Evolutionary conservation across 2,113 vertebrate species (phyloP).

Genomic region (Bombycilla garrulus): DNA sequence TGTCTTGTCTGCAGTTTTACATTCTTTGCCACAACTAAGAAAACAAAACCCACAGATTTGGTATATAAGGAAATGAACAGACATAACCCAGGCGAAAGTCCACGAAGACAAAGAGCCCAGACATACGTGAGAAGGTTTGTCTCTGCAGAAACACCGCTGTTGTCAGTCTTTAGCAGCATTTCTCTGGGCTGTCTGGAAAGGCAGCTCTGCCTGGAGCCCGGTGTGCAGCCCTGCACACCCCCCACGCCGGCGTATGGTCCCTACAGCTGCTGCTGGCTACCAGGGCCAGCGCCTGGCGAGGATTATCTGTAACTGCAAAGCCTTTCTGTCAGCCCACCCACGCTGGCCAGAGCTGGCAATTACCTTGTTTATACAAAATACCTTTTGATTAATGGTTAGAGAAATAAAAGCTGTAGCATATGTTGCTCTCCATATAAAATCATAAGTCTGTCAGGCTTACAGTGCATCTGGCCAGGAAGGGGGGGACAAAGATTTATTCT

Average conservation of each 20-base stretch:
- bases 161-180: not conserved
- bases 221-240: not conserved
- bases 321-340: conserved; percentile 53
- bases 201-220: fast-evolving
- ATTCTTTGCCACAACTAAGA: not conserved
- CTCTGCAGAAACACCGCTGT: not conserved
- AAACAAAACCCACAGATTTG: not conserved
- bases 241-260: not conserved
- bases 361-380: conserved; percentile 34
- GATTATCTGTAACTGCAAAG: not conserved
- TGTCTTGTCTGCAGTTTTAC: not conserved
- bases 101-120: not conserved
- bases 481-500: conserved; percentile 23
- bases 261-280: conserved; percentile 1
- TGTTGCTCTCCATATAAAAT: conserved; percentile 18
- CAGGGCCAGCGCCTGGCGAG: not conserved
- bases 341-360: conserved; percentile 3
- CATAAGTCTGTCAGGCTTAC: conserved; percentile 17
- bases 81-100: not conserved
- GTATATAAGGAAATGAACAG: not conserved
- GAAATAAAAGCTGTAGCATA: conserved; percentile 40
- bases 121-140: not conserved
- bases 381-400: conserved; percentile 58
- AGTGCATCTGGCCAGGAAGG: not conserved
- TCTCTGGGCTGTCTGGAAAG: not conserved